Conservation (phyloP, 2,797 vertebrate species). For the Pseudomugil tenellus region DNA sequence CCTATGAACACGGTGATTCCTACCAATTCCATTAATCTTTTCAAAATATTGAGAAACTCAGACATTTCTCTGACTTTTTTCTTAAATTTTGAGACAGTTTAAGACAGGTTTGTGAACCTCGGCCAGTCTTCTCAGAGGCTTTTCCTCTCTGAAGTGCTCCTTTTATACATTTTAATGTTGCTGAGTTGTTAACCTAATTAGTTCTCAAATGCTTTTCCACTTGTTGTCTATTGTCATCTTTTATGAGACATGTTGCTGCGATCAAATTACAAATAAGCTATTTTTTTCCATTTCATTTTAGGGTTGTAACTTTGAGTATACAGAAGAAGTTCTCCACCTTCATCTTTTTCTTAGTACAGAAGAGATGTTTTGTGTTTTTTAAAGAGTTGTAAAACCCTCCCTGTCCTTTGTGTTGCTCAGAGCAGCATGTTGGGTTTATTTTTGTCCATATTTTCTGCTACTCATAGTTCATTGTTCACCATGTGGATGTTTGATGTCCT, state of each 20-base stretch:
- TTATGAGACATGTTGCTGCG: background rate
- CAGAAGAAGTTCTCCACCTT: background rate
- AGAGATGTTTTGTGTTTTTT: background rate
- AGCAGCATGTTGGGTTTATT: background rate
- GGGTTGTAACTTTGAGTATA: background rate
- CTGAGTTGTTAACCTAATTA: background rate
- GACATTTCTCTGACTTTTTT: too few relatives aligned
- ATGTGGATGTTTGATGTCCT: background rate
- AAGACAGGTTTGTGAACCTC: too few relatives aligned
- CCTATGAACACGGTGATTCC: too few relatives aligned
- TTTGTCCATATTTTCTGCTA: background rate
- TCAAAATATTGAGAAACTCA: too few relatives aligned
- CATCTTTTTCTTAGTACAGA: background rate
- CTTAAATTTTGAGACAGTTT: too few relatives aligned
- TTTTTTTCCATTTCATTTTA: too few relatives aligned
- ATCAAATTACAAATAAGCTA: background rate
- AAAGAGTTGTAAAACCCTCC: too few relatives aligned
- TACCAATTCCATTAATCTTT: too few relatives aligned
- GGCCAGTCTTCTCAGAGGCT: too few relatives aligned
- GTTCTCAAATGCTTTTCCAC: too few relatives aligned
- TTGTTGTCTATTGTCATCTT: background rate
- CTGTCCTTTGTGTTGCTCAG: background rate
- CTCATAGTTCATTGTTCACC: background rate
- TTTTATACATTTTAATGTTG: background rate
- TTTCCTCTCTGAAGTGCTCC: background rate